Evolutionary conservation across 1,140 invertebrate genomes (phyloP).

Genomic region (Periplaneta americana): DNA sequence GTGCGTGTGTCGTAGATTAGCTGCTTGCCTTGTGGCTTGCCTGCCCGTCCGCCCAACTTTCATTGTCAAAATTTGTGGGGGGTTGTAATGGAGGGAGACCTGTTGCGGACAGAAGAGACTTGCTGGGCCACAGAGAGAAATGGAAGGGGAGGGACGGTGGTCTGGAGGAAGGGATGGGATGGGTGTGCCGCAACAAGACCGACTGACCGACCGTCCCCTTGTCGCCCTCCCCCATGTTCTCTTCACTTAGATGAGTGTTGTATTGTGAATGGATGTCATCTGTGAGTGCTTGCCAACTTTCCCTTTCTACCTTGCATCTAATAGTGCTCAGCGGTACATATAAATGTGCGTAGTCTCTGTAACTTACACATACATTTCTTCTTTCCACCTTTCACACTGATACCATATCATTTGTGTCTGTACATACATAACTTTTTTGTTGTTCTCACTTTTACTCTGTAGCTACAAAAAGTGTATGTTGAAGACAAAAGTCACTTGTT

Average conservation of each 20-base stretch:
- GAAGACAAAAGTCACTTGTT: slow-evolving; percentile 21
- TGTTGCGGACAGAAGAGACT: not conserved
- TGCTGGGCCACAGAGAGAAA: not conserved
- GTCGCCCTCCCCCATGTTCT: slow-evolving; percentile 8
- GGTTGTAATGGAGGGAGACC: not conserved
- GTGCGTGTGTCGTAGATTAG: slow-evolving; percentile 11
- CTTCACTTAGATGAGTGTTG: slow-evolving; percentile 23
- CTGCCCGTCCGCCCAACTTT: slow-evolving; percentile 1
- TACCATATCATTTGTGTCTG: slow-evolving; percentile 14
- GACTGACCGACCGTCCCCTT: slow-evolving; percentile 7
- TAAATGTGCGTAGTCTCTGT: slow-evolving; percentile 16
- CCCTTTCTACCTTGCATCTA: slow-evolving; percentile 21
- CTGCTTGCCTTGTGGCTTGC: slow-evolving; percentile 21
- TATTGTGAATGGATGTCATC: slow-evolving; percentile 23
- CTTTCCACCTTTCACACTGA: slow-evolving; percentile 13
- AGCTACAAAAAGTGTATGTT: slow-evolving; percentile 19
- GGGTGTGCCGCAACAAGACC: slow-evolving; percentile 20
- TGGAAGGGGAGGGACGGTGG: not conserved
- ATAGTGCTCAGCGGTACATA: slow-evolving; percentile 12
- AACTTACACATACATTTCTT: slow-evolving; percentile 15
- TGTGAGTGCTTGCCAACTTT: slow-evolving; percentile 23
- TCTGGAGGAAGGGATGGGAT: slow-evolving; percentile 9
- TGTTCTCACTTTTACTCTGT: slow-evolving; percentile 20
- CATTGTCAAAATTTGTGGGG: not conserved
- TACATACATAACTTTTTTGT: slow-evolving; percentile 18